These are phyloP conservation scores for Brachionus rotundiformis DNA, from an alignment of 1,140 invertebrate genomes.

Conservation along the genomic window DNA sequence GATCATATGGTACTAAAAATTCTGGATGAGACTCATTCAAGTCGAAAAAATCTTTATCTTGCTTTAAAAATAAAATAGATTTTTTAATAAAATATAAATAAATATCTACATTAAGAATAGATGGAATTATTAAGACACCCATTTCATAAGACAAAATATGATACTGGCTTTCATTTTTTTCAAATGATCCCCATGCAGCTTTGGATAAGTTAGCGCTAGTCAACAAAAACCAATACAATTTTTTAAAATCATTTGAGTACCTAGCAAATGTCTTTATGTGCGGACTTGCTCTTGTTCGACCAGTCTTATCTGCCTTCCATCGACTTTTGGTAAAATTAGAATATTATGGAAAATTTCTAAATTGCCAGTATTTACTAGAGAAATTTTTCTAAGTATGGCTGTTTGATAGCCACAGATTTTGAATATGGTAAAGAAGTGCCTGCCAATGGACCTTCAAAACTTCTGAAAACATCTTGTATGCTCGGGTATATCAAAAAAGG, in stretches of 20 bases:
- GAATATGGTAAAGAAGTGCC: slow-evolving; percentile 87
- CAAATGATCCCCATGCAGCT: slow-evolving; percentile 47
- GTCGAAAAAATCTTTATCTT: background rate
- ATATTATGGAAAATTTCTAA: background rate
- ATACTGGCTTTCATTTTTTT: slow-evolving; percentile 49
- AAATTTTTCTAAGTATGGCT: slow-evolving; percentile 76
- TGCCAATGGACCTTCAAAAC: slow-evolving; percentile 79
- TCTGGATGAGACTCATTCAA: background rate
- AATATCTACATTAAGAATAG: slow-evolving; percentile 17
- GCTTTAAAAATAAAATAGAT: background rate
- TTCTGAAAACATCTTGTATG: slow-evolving; percentile 76
- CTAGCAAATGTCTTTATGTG: slow-evolving; percentile 52
- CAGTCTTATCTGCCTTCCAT: slow-evolving; percentile 37
- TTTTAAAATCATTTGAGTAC: slow-evolving; percentile 16
- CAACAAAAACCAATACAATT: slow-evolving; percentile 52
- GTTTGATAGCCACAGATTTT: slow-evolving; percentile 76
- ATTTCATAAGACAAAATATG: slow-evolving; percentile 50
- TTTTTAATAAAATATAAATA: too few relatives aligned
- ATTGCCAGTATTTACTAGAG: slow-evolving; percentile 71
- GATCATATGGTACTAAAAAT: slow-evolving; percentile 47
- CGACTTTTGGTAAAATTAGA: slow-evolving; percentile 48
- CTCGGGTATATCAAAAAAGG: slow-evolving; percentile 70
- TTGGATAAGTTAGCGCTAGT: slow-evolving; percentile 52
- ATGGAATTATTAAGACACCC: slow-evolving; percentile 43
- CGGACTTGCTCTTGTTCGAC: slow-evolving; percentile 47